A percentile compares a stretch with the other conserved stretches of the same genome.
phyloP scores from a whole-genome alignment of 2,797 vertebrate species.

The Urosaurus nigricauda region DNA sequence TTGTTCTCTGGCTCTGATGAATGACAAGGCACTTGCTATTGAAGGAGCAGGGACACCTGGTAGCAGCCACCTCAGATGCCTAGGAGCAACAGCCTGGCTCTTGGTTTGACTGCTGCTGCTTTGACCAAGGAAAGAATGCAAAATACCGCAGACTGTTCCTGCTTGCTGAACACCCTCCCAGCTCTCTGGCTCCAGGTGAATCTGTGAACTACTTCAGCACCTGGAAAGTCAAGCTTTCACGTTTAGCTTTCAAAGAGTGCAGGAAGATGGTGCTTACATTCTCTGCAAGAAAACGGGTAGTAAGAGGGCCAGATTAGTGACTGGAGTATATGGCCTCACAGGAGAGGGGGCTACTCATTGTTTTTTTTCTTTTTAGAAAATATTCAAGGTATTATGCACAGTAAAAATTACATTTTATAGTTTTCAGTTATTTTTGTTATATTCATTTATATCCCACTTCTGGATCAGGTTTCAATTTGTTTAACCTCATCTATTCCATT shows the following conservation, averaged over 20 bases:
- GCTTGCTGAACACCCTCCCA: background rate
- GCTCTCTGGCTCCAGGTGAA: background rate
- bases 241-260: background rate
- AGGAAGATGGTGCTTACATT: background rate
- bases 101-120: background rate
- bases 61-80: background rate
- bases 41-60: conserved; percentile 22
- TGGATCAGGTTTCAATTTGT: too few relatives aligned
- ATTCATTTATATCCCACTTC: too few relatives aligned
- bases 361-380: too few relatives aligned
- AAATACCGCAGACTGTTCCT: background rate
- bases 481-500: too few relatives aligned
- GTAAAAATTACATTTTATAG: too few relatives aligned
- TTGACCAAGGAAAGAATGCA: conserved; percentile 29
- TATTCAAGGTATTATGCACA: too few relatives aligned
- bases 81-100: conserved; percentile 5
- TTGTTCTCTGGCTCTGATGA: conserved; percentile 19
- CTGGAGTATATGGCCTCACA: too few relatives aligned
- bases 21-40: conserved; percentile 21
- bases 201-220: background rate
- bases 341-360: background rate
- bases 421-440: too few relatives aligned
- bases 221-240: background rate
- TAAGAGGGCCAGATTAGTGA: background rate
- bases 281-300: background rate